Conservation (phyloP, 2,113 vertebrate species). For the Nycticorax nycticorax region DNA sequence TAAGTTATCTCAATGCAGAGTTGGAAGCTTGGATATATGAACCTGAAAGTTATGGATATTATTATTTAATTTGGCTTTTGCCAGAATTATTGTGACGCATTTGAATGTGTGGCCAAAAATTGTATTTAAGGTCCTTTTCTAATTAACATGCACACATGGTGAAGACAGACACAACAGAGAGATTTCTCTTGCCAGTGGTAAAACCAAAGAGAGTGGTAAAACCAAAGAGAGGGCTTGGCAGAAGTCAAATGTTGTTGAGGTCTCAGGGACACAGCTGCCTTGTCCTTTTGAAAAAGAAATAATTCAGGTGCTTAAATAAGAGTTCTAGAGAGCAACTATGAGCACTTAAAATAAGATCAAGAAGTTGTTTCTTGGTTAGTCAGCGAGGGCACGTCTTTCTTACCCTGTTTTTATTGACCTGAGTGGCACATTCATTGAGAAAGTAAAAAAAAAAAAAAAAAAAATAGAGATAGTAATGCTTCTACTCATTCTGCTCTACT, state of each 20-base stretch:
- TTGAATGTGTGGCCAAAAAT: not conserved
- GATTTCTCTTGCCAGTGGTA: not conserved
- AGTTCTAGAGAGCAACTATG: not conserved
- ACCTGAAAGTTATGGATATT: not conserved
- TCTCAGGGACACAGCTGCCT: not conserved
- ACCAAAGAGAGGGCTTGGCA: not conserved
- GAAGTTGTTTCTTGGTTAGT: not conserved
- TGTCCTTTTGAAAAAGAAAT: not conserved
- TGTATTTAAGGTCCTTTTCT: not conserved
- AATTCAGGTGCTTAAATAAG: not conserved
- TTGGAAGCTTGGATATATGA: not conserved
- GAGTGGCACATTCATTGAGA: not conserved
- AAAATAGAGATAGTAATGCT: fast-evolving
- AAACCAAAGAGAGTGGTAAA: not conserved
- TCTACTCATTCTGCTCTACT: not conserved
- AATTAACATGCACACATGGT: not conserved
- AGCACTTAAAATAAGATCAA: not conserved
- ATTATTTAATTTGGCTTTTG: not conserved
- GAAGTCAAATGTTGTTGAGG: not conserved
- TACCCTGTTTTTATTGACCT: not conserved
- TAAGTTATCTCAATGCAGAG: not conserved
- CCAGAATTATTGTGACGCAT: not conserved
- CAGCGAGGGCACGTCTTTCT: not conserved
- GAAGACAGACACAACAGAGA: not conserved
- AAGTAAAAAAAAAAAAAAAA: not conserved